Evolutionary conservation across 2,888 invertebrate species (phyloP), one percentile per base, ranked within the genome.

Genomic region (Pecten maximus): DNA sequence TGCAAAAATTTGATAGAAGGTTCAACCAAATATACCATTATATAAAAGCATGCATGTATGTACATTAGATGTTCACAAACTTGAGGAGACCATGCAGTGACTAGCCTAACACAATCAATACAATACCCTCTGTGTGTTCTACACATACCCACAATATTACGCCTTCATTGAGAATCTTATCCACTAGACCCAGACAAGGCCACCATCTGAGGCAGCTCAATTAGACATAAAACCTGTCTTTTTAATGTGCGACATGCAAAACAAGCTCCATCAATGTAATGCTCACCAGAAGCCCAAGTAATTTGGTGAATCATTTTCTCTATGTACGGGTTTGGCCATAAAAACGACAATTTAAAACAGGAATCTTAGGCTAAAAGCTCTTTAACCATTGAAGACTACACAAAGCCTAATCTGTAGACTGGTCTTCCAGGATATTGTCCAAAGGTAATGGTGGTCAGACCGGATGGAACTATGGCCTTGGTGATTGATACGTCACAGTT

Each of bases 171-270:
- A 74, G 35, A 28, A 35, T 54, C 54, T 54, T 54, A 16, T 48
- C 48, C 48, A 1, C 60, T 23, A 4, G 44, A 44, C 44, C 35
- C 74, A 74, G 35, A 28, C 74, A 35, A 74, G 60, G 35, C 74
- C 74, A 74, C 74, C 74, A 74, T 74, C 74, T 12, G 74, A 6
- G 35, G 74, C 16, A 74, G 10, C 35, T 74, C 74, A 74, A 74
- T 74, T 74, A 74, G 74, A 28, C 74, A 74, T 74, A 74, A 74
- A 74, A 74, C 74, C 74, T 74, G 74, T 74, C 74, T 74, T 74
- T 74, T 74, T 74, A 2, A 74, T 74, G 28, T 28, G 74, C 23
- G 74, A 74, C 74, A 35, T 74, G 74, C 35, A 74, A 74, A 74
- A 74, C 74, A 74, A 28, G 74, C 35, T 35, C 74, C 35, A 35